Base-by-base conservation (phyloP, 1,140 invertebrate genomes). In the Zaprionus camerounensis region DNA sequence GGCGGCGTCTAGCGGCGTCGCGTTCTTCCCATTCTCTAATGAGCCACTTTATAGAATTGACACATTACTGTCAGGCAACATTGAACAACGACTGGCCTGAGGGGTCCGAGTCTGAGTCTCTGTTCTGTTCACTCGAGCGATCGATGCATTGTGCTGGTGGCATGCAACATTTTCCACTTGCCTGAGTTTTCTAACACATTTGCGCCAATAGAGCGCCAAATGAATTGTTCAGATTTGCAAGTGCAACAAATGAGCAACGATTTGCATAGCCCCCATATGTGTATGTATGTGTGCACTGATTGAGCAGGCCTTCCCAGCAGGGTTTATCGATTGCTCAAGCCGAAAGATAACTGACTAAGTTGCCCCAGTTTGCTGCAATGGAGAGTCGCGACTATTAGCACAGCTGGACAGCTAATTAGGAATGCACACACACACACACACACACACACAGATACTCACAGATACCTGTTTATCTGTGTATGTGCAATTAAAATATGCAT, bases 31-130 rank as follows among this genome's bases (percentile, higher is more conserved):
- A 62, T 63, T 59, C 62, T 84, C 85, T 91, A 90, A 90, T 90
- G 85, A 90, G 82, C 76, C 85, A 85, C 76, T 90, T 88, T 85
- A 91, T 80, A 77, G 82, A 90, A 91, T 90, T 90, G 85, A 90
- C 85, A 90, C 85, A 90, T 91, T 86, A 79, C 77, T 83, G 87
- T 86, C 86, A 91, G 77, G 87, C 80, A 91, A 83, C 82, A 86
- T 71, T 82, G 82, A 71, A 38, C 83, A 73, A 15, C 20, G 34
- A 4, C 61, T 41, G 13, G 22, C 34, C 31, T 11, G 31, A 22
- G 20, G 31, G 61, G 44, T 34, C 38, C 7, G 36, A 13, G 36
- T 38, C 41, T 44, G 13, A 31, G 15, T 4, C 46, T 49, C 46
- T 49, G 7, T 20, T 22, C 46, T 26, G 24, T 24, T 24, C 53